A percentile compares a stretch with the other conserved stretches of the same genome.
Conservation (phyloP, 2,113 vertebrate genomes). For the Dolichallabes microphthalmus region DNA sequence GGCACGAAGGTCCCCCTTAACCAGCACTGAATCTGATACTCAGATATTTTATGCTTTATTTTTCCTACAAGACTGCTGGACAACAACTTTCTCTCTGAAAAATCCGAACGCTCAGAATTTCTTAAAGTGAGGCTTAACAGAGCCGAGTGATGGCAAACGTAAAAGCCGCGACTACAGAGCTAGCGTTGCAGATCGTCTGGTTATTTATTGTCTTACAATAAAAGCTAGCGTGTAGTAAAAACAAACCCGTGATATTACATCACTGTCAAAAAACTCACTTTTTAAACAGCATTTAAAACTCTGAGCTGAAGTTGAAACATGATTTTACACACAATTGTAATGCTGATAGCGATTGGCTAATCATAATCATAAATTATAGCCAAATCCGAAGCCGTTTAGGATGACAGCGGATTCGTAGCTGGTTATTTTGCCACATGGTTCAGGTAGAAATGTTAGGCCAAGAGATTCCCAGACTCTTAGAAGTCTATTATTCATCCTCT, state of each 20-base stretch:
- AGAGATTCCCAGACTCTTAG: constrained; percentile 79
- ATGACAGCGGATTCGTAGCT: constrained; percentile 35
- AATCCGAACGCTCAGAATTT: not conserved
- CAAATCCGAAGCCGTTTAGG: not conserved
- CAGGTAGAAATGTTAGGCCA: constrained; percentile 70
- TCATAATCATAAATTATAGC: not conserved
- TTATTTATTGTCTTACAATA: not conserved
- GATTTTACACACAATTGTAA: not conserved
- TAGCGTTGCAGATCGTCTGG: not conserved
- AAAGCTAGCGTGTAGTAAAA: not conserved
- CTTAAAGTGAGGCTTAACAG: not conserved
- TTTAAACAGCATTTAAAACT: not conserved
- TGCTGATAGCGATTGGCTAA: not conserved
- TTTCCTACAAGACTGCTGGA: not conserved
- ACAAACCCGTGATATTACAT: not conserved
- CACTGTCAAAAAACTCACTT: not conserved
- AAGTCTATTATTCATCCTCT: constrained; percentile 76
- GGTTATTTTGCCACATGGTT: constrained; percentile 59
- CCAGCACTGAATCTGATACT: not conserved
- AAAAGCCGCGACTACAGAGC: not conserved
- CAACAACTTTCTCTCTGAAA: not conserved
- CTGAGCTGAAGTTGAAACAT: not conserved
- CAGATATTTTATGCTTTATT: not conserved
- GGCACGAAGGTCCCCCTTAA: not conserved
- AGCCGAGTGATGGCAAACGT: not conserved